These are phyloP conservation scores for Cheiracanthium punctorium DNA, from an alignment of 2,888 invertebrate species.

Conservation along the genomic window DNA sequence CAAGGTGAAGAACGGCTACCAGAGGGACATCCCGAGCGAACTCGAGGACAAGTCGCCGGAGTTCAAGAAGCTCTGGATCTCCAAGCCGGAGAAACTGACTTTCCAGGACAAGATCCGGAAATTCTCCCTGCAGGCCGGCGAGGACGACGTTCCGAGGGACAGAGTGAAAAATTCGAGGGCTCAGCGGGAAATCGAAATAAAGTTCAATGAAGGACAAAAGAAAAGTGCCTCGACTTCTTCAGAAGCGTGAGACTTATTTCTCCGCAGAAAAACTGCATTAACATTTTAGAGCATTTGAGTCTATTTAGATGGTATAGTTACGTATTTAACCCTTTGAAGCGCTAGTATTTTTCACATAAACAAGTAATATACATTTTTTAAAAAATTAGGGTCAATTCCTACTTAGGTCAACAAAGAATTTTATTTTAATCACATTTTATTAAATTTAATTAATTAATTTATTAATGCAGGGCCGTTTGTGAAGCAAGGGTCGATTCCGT, in stretches of 20 bases:
- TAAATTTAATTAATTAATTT: too few relatives aligned
- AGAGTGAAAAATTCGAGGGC: conserved; percentile 59
- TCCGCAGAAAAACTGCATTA: too few relatives aligned
- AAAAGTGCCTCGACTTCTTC: conserved; percentile 8
- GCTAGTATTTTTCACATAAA: too few relatives aligned
- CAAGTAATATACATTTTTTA: too few relatives aligned
- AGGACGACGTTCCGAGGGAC: conserved; percentile 45
- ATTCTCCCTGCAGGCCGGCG: conserved; percentile 55
- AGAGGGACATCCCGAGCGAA: conserved; percentile 34
- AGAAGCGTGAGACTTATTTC: not conserved
- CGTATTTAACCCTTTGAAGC: too few relatives aligned
- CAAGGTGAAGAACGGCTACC: conserved; percentile 28
- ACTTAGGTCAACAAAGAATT: too few relatives aligned
- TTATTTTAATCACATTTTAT: too few relatives aligned
- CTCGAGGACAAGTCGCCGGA: conserved; percentile 54
- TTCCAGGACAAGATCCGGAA: conserved; percentile 62
- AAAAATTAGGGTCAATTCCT: too few relatives aligned
- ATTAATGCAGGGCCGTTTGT: too few relatives aligned
- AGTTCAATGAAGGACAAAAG: conserved; percentile 47
- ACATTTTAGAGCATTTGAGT: too few relatives aligned
- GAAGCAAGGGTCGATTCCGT: too few relatives aligned
- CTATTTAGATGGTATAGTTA: too few relatives aligned
- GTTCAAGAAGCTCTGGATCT: conserved; percentile 55
- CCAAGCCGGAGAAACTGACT: conserved; percentile 57
- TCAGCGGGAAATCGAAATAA: conserved; percentile 53